These are phyloP conservation scores for Danaus chrysippus DNA, from an alignment of 2,888 invertebrate genomes.

Conservation along the genomic window DNA sequence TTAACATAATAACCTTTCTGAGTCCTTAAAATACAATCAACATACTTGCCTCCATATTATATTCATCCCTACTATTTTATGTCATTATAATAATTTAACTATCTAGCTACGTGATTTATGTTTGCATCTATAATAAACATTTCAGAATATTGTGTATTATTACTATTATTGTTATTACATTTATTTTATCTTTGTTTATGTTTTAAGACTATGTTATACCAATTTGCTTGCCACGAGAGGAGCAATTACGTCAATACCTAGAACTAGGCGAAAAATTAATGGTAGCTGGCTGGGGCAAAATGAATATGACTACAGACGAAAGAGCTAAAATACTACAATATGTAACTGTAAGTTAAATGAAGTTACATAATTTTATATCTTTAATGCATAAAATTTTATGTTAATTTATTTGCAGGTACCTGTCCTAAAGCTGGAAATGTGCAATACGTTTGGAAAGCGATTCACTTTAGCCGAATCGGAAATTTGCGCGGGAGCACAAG, in stretches of 20 bases:
- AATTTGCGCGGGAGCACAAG: constrained; percentile 78
- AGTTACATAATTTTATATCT: no score
- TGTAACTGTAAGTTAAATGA: constrained; percentile 49
- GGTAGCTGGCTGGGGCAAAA: constrained; percentile 78
- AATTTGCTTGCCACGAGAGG: constrained; percentile 75
- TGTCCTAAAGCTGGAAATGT: constrained; percentile 46
- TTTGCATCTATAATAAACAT: no score
- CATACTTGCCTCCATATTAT: no score
- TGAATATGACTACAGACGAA: constrained; percentile 67
- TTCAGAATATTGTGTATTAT: not conserved
- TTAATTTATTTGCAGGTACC: constrained; percentile 45
- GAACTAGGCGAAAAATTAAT: constrained; percentile 60
- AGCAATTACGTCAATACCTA: constrained; percentile 46
- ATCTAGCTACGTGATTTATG: no score
- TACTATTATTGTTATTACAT: not conserved
- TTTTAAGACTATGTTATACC: constrained; percentile 75
- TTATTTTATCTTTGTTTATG: constrained; percentile 7
- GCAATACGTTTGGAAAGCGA: constrained; percentile 50
- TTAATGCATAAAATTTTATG: no score
- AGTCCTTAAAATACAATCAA: no score
- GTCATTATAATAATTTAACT: no score
- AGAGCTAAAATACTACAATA: constrained; percentile 67
- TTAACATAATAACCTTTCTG: no score
- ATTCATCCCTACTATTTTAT: no score
- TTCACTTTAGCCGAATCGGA: constrained; percentile 54